Evolutionary conservation across 2,888 invertebrate species (phyloP), one percentile per base, ranked within the genome.

Genomic region (Chalcis sispes): DNA sequence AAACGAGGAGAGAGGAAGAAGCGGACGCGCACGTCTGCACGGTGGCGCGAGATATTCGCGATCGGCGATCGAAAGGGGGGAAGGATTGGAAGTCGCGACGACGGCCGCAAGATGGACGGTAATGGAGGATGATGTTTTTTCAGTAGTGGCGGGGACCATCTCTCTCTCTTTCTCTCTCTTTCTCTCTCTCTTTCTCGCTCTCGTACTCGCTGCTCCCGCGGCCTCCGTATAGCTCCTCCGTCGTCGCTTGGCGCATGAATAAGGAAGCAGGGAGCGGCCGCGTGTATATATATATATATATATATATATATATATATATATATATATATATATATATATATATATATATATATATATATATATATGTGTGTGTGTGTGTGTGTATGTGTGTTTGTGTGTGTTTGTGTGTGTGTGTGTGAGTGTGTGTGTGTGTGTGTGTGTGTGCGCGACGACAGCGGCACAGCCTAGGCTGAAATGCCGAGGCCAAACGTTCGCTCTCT

Each of bases 401-500:
- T 36, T 7, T 36, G 10, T 36, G 10, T 36, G 10, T 36, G 10
- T 36, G 10, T 36, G 10, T 36, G 10, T 36, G 10, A 7, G 5
- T 36, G 36, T 36, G 10, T 36, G 10, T 10, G 10, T 36, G 4
- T 7, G 42, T 76, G n/a, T 36, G 42, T 42, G 15, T 8, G 15
- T 2, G 42, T 13, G 7, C 2, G 42, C 25, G 62, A 23, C 15
- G 42, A n/a, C 15, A 7, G 15, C 10, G 15, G 23, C 46, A 46
- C 80, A 83, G 81, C 80, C 82, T 79, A 79, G 80, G 84, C 81
- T 85, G 85, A 87, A 87, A 87, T 86, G 85, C 85, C 84, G 85
- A 85, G 86, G 85, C 83, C 86, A 83, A 80, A 79, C 83, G 42
- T 32, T 15, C 82, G 75, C 74, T 81, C 27, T n/a, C n/a, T n/a